phyloP scores from a whole-genome alignment of 2,113 vertebrate genomes.

The Pterocles burchelli region DNA sequence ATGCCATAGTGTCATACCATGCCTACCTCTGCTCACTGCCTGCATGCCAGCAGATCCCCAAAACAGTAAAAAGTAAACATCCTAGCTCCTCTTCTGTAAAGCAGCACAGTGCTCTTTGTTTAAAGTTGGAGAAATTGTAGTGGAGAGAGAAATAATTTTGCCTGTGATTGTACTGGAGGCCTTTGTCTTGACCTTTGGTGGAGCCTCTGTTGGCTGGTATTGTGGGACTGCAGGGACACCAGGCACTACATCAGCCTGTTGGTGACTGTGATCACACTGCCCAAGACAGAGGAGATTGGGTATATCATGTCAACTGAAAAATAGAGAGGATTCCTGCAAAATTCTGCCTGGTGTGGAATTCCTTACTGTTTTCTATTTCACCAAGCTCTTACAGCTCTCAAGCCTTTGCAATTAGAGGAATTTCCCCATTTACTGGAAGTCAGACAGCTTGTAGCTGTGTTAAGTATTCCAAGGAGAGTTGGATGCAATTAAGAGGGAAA shows the following conservation, averaged over 20 bases:
- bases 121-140: background rate
- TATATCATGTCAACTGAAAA: background rate
- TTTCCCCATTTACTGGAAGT: background rate
- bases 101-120: background rate
- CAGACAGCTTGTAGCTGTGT: background rate
- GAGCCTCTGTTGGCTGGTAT: background rate
- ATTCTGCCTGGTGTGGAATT: background rate
- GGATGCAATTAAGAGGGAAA: conserved; percentile 13
- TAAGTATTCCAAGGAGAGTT: background rate
- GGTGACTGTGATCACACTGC: background rate
- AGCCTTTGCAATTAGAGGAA: background rate
- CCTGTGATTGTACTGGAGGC: background rate
- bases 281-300: background rate
- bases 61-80: background rate
- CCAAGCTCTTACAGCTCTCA: background rate
- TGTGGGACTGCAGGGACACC: background rate
- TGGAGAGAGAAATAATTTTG: background rate
- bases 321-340: background rate
- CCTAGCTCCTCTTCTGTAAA: background rate
- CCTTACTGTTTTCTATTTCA: background rate
- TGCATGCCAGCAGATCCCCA: background rate
- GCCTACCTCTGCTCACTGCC: background rate
- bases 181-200: background rate
- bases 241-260: fast-evolving
- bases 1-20: fast-evolving